These are phyloP conservation scores for Eristalis arbustorum DNA, from an alignment of 2,888 invertebrate genomes.

Conservation along the genomic window DNA sequence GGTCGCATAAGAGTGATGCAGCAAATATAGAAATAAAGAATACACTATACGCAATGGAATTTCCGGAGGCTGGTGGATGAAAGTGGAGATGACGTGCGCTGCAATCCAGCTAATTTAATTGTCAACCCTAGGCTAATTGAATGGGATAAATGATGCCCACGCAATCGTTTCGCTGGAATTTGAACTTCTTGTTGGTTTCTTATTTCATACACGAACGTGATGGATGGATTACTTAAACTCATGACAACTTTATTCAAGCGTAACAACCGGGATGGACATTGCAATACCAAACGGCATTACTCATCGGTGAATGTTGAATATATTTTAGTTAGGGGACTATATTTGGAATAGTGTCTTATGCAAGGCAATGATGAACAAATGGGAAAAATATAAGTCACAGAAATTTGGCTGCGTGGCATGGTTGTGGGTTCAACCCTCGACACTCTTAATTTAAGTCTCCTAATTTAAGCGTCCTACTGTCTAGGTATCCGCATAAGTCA, in stretches of 20 bases:
- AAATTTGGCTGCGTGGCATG: too few relatives aligned
- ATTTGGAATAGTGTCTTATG: too few relatives aligned
- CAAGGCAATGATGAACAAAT: too few relatives aligned
- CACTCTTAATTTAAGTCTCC: too few relatives aligned
- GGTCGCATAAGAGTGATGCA: constrained; percentile 5
- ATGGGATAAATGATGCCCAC: constrained; percentile 57
- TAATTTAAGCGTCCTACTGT: too few relatives aligned
- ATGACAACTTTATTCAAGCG: background rate
- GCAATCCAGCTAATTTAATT: constrained; percentile 56
- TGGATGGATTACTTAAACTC: background rate
- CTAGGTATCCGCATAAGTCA: too few relatives aligned
- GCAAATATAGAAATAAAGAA: background rate
- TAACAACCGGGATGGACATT: background rate
- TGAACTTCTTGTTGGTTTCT: background rate
- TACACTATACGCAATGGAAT: constrained; percentile 32
- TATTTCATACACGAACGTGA: background rate
- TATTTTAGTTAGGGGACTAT: background rate
- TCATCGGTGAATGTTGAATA: background rate
- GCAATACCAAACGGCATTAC: background rate
- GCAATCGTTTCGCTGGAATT: constrained; percentile 33
- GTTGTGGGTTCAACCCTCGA: too few relatives aligned
- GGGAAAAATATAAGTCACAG: too few relatives aligned
- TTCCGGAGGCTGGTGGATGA: constrained; percentile 42
- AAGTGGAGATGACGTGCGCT: constrained; percentile 43
- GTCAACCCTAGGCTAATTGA: constrained; percentile 60